Evolutionary conservation across 2,113 vertebrate genomes (phyloP).

Genomic region (Antidorcas marsupialis): DNA sequence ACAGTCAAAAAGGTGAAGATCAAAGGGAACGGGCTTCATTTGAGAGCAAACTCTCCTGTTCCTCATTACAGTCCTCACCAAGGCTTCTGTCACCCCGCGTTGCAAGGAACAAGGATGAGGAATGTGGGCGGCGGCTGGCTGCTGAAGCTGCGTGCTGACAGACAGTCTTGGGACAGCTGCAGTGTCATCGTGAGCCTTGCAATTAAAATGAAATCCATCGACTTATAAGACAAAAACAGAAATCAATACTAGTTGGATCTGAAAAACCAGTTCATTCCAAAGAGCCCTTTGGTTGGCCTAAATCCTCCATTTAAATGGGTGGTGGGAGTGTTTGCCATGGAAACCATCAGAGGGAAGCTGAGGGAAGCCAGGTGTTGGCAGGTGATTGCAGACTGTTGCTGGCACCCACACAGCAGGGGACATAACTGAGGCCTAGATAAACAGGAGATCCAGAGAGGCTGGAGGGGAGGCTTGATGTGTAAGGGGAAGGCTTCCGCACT

Average conservation of each 20-base stretch:
- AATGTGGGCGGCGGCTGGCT: not conserved
- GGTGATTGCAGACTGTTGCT: not conserved
- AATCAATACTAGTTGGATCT: not conserved
- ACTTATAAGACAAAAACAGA: not conserved
- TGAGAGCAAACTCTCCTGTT: not conserved
- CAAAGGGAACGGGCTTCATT: not conserved
- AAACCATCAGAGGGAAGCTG: not conserved
- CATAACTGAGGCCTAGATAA: not conserved
- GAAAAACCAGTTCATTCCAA: not conserved
- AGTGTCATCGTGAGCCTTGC: not conserved
- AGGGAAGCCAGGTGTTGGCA: not conserved
- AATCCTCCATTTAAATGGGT: not conserved
- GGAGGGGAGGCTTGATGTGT: not conserved
- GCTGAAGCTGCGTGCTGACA: not conserved
- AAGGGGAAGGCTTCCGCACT: not conserved
- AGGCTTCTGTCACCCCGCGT: not conserved
- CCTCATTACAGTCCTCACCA: not conserved
- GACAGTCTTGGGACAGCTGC: not conserved
- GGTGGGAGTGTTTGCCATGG: not conserved
- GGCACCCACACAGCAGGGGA: not conserved
- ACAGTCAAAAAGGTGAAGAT: slow-evolving; percentile 8
- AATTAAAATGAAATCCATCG: slow-evolving; percentile 6
- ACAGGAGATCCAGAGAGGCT: not conserved
- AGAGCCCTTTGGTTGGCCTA: not conserved
- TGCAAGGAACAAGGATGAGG: not conserved